A percentile compares a stretch with the other conserved stretches of the same genome.
Conservation (phyloP, 2,113 vertebrate species). For the Upupa epops region DNA sequence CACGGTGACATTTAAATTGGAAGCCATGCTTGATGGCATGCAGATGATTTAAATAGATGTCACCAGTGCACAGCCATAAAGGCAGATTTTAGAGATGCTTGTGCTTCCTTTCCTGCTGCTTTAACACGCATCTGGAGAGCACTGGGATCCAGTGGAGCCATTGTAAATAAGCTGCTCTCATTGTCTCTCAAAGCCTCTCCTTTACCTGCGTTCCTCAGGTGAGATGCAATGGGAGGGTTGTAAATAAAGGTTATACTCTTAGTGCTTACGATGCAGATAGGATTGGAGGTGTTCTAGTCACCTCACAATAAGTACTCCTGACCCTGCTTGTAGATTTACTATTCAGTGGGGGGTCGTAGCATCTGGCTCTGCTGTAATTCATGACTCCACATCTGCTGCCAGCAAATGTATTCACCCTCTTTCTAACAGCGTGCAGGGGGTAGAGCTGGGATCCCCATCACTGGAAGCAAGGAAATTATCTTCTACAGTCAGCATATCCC, state of each 20-base stretch:
- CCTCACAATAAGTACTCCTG: neutral
- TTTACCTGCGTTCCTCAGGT: neutral
- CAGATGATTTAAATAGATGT: slow-evolving; percentile 58
- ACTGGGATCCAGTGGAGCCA: neutral
- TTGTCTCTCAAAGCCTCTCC: neutral
- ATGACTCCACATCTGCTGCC: neutral
- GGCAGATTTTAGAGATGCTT: slow-evolving; percentile 43
- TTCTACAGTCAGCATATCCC: neutral
- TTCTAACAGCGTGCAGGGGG: neutral
- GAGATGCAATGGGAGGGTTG: neutral
- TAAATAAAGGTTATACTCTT: neutral
- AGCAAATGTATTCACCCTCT: neutral
- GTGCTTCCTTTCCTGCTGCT: slow-evolving; percentile 35
- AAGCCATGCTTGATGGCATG: slow-evolving; percentile 9
- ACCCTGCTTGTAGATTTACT: neutral
- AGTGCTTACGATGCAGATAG: neutral
- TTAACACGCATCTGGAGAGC: slow-evolving; percentile 25
- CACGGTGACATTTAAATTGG: slow-evolving; percentile 31
- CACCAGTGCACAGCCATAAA: slow-evolving; percentile 19
- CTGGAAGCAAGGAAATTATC: neutral
- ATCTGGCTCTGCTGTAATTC: neutral
- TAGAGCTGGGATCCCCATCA: neutral
- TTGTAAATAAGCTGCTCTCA: slow-evolving; percentile 15
- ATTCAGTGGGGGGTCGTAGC: neutral
- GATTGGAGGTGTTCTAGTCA: neutral